phyloP scores from a whole-genome alignment of 2,888 invertebrate species.

The Spatulosminthurus flaviceps region DNA sequence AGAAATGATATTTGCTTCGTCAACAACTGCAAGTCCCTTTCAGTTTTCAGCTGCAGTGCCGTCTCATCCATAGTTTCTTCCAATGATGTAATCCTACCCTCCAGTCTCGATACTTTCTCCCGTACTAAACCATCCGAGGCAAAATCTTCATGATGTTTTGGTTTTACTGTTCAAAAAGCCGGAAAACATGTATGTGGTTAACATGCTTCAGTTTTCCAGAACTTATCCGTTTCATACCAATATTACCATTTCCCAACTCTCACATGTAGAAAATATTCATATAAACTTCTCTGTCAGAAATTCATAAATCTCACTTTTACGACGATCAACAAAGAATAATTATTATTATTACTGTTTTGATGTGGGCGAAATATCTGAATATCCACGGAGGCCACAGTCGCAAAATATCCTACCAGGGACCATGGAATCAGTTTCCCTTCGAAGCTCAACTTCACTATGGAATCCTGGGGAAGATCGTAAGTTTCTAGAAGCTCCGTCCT shows the following conservation, averaged over 20 bases:
- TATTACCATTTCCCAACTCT: too few relatives aligned
- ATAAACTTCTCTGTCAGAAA: background rate
- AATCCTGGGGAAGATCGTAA: slow-evolving; percentile 55
- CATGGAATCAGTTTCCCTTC: slow-evolving; percentile 61
- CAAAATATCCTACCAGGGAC: slow-evolving; percentile 53
- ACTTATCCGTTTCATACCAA: too few relatives aligned
- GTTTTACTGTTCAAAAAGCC: slow-evolving; percentile 53
- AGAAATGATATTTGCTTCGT: slow-evolving; percentile 61
- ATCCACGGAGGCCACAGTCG: slow-evolving; percentile 48
- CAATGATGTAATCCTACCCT: slow-evolving; percentile 55
- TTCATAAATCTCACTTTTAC: background rate
- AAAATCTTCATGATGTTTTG: slow-evolving; percentile 48
- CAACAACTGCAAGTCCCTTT: slow-evolving; percentile 58
- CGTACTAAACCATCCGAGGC: slow-evolving; percentile 52
- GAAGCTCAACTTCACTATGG: slow-evolving; percentile 57
- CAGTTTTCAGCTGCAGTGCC: slow-evolving; percentile 55
- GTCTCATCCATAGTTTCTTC: slow-evolving; percentile 54
- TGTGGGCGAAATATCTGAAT: slow-evolving; percentile 60
- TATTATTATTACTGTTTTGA: slow-evolving; percentile 56
- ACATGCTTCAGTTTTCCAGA: background rate
- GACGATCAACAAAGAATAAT: too few relatives aligned
- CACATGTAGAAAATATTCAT: too few relatives aligned
- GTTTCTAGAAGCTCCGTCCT: slow-evolving; percentile 50
- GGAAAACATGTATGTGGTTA: too few relatives aligned
- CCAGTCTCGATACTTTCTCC: slow-evolving; percentile 56